These are phyloP conservation scores for Euproctis similis DNA, from an alignment of 2,888 invertebrate species.

Conservation along the genomic window DNA sequence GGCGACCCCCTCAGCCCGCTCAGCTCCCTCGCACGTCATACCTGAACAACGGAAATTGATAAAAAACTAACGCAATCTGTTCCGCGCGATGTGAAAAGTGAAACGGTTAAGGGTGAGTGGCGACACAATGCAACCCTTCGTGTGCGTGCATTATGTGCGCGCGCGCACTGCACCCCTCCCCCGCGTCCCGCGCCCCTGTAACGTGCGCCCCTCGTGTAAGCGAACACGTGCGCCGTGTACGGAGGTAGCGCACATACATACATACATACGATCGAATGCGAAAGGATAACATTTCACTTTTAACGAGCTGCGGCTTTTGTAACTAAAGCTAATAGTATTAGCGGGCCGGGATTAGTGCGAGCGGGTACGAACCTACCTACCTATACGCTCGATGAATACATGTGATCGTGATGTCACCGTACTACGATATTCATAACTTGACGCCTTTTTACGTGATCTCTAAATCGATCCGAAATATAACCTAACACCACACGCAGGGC, in stretches of 20 bases:
- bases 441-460: too few species aligned
- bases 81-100: slow-evolving; percentile 41
- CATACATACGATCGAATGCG: slow-evolving; percentile 15
- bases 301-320: slow-evolving; percentile 14
- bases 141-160: slow-evolving; percentile 19
- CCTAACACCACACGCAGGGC: too few species aligned
- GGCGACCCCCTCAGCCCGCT: slow-evolving; percentile 16
- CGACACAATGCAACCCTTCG: slow-evolving; percentile 26
- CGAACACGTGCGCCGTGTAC: neutral
- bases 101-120: slow-evolving; percentile 38
- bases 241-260: slow-evolving; percentile 18
- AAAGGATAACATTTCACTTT: slow-evolving; percentile 40
- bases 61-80: slow-evolving; percentile 50
- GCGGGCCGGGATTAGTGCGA: too few species aligned
- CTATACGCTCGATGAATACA: too few species aligned
- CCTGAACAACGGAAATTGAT: slow-evolving; percentile 34
- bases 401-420: too few species aligned
- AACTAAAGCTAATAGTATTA: too few species aligned
- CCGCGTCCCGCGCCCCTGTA: neutral
- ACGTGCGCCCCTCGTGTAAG: slow-evolving; percentile 1
- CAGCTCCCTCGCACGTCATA: slow-evolving; percentile 19
- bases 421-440: too few species aligned
- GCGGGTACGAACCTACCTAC: too few species aligned
- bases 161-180: slow-evolving; percentile 17
- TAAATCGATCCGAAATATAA: too few species aligned